Evolutionary conservation across 2,113 vertebrate species (phyloP).

Genomic region (Microtus oregoni): DNA sequence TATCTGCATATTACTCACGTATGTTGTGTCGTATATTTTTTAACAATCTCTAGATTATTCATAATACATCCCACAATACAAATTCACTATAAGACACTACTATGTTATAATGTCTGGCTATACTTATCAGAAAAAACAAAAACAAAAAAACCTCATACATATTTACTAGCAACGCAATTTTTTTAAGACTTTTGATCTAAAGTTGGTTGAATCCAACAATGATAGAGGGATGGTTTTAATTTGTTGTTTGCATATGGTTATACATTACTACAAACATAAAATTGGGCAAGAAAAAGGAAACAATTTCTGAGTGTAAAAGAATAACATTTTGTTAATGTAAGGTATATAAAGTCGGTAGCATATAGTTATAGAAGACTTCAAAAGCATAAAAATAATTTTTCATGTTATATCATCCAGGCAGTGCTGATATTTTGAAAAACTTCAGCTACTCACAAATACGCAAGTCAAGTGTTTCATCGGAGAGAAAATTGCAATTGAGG

Average conservation of each 20-base stretch:
- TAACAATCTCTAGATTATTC: neutral
- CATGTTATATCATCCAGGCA: neutral
- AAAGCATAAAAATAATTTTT: slow-evolving; percentile 3
- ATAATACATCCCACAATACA: neutral
- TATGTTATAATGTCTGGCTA: neutral
- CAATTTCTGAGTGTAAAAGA: neutral
- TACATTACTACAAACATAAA: neutral
- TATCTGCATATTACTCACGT: neutral
- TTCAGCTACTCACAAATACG: slow-evolving; percentile 23
- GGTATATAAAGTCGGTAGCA: neutral
- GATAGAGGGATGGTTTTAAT: neutral
- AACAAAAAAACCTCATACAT: neutral
- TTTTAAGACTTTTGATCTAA: neutral
- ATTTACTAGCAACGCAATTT: neutral
- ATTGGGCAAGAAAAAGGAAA: slow-evolving; percentile 32
- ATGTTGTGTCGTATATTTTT: neutral
- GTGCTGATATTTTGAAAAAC: neutral
- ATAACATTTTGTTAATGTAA: slow-evolving; percentile 40
- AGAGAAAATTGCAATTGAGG: neutral
- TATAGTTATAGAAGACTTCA: neutral
- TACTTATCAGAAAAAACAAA: neutral
- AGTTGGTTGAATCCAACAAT: neutral
- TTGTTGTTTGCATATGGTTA: neutral
- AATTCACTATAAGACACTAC: neutral
- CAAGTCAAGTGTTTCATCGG: neutral